Evolutionary conservation across 1,140 invertebrate genomes (phyloP).

Genomic region (Lamellibrachia luymesi): DNA sequence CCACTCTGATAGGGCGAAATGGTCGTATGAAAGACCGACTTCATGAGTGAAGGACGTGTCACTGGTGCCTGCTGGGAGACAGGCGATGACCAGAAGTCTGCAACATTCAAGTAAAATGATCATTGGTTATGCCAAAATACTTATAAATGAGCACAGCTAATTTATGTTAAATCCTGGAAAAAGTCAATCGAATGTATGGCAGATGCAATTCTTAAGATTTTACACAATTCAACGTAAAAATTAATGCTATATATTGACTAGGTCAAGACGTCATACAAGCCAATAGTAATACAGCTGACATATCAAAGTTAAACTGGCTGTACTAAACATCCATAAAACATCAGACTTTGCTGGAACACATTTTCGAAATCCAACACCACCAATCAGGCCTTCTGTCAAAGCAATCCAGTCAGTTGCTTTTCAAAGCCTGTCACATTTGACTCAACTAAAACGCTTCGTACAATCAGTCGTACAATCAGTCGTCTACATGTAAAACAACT

Average conservation of each 20-base stretch:
- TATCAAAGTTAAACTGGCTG: background rate
- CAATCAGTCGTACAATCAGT: background rate
- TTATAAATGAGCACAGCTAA: background rate
- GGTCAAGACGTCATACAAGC: background rate
- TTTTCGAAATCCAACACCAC: background rate
- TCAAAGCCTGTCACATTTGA: background rate
- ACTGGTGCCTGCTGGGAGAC: conserved; percentile 60
- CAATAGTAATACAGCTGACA: background rate
- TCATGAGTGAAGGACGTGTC: background rate
- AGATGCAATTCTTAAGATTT: background rate
- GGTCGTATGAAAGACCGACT: conserved; percentile 10
- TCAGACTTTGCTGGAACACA: conserved; percentile 9
- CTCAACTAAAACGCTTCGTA: background rate
- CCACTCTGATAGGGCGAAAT: conserved; percentile 7
- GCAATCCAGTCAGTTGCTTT: background rate
- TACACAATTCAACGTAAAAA: background rate
- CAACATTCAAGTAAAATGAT: conserved; percentile 26
- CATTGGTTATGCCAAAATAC: background rate
- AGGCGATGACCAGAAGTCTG: conserved; percentile 86
- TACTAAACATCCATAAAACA: background rate
- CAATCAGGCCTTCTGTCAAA: background rate
- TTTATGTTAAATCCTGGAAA: background rate
- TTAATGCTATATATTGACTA: background rate
- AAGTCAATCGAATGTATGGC: background rate
- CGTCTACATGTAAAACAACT: background rate